Conservation (phyloP, 2,888 invertebrate genomes). For the Melangyna quadrimaculata region DNA sequence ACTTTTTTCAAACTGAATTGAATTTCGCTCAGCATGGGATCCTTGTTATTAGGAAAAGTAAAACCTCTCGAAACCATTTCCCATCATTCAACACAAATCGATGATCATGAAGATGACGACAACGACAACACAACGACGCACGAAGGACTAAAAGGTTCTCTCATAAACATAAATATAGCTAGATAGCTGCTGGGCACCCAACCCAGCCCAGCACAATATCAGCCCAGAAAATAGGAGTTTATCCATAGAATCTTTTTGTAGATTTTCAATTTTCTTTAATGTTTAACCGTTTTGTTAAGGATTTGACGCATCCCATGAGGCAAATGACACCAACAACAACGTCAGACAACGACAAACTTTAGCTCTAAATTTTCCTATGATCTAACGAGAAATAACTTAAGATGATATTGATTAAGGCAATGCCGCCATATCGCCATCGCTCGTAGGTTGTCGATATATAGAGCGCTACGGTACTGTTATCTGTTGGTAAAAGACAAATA, state of each 20-base stretch:
- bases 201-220: not conserved
- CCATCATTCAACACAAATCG: not conserved
- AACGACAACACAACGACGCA: not conserved
- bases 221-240: not conserved
- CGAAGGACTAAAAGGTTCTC: not conserved
- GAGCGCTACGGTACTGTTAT: no score
- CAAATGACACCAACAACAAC: not conserved
- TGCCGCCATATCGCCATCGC: not conserved
- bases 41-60: constrained; percentile 14
- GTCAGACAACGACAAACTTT: not conserved
- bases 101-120: not conserved
- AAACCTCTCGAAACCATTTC: constrained; percentile 5
- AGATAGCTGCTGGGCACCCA: no score
- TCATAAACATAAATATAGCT: constrained; percentile 29
- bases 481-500: not conserved
- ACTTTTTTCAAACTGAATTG: constrained; percentile 13
- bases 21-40: constrained; percentile 17
- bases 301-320: constrained; percentile 4
- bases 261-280: constrained; percentile 47
- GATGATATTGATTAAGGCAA: constrained; percentile 7
- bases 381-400: not conserved
- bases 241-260: not conserved
- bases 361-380: not conserved
- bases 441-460: not conserved
- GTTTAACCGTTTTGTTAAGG: constrained; percentile 16